Evolutionary conservation across 2,113 vertebrate genomes (phyloP).

Genomic region (Osmerus eperlanus): DNA sequence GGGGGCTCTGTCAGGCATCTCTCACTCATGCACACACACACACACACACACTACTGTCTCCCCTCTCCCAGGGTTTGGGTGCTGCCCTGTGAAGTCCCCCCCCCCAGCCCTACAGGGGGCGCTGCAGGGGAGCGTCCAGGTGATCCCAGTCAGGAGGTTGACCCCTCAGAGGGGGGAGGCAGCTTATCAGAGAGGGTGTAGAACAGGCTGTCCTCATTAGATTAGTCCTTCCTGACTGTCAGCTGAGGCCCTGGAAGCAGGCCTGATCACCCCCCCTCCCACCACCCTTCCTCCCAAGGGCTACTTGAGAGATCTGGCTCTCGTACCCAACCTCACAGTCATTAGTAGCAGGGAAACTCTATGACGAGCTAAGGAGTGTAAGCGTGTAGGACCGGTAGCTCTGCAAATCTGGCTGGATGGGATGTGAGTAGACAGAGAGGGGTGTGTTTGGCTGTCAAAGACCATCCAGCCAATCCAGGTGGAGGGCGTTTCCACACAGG

Average conservation of each 20-base stretch:
- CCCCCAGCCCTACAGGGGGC: constrained; percentile 37
- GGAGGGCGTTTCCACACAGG: too few species aligned
- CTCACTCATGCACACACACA: not conserved
- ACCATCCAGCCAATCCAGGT: too few species aligned
- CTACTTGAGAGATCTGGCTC: constrained; percentile 41
- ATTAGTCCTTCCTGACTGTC: constrained; percentile 56
- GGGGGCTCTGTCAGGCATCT: not conserved
- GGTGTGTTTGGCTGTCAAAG: too few species aligned
- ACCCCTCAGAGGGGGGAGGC: constrained; percentile 42
- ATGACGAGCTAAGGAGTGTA: constrained; percentile 32
- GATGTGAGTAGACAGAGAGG: not conserved
- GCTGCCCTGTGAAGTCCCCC: constrained; percentile 29
- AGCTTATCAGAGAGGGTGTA: constrained; percentile 49
- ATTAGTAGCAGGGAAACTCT: constrained; percentile 35
- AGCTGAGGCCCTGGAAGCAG: constrained; percentile 50
- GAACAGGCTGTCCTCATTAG: constrained; percentile 49
- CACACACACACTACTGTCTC: not conserved
- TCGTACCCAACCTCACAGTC: constrained; percentile 31
- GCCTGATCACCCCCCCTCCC: constrained; percentile 28
- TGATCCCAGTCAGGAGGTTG: constrained; percentile 45
- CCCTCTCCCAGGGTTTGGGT: constrained; percentile 1
- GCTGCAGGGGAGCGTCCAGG: constrained; percentile 9
- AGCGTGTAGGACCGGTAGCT: not conserved
- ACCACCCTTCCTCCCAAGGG: constrained; percentile 1
- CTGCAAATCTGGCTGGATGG: not conserved